phyloP scores from a whole-genome alignment of 2,113 vertebrate genomes.

The Ciconia stormi region DNA sequence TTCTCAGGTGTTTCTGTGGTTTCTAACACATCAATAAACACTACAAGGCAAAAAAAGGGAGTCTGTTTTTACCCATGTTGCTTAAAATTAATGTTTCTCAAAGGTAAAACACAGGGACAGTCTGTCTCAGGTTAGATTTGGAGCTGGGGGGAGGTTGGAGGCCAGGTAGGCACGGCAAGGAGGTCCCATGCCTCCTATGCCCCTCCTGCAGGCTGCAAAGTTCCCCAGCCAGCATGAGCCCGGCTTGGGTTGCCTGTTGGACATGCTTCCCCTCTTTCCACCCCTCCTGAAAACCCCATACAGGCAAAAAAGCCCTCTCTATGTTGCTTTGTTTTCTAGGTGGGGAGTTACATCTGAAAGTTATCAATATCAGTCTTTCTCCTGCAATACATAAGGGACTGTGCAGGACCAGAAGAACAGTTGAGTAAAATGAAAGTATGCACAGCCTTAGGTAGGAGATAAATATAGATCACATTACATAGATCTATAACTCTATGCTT shows the following conservation, averaged over 20 bases:
- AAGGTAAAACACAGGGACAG: neutral
- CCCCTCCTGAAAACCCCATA: neutral
- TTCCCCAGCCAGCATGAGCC: neutral
- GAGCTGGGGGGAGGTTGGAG: neutral
- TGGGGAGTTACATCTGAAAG: neutral
- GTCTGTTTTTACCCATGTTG: neutral
- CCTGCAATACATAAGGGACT: neutral
- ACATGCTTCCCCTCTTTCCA: neutral
- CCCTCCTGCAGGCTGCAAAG: neutral
- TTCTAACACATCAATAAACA: neutral
- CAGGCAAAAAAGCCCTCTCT: accelerated
- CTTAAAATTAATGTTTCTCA: neutral
- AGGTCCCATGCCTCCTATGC: neutral
- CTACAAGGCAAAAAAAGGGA: neutral
- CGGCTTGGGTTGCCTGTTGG: neutral
- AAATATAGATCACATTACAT: neutral
- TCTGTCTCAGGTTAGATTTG: neutral
- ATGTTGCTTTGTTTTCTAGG: neutral
- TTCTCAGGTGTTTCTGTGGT: no score
- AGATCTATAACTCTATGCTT: neutral
- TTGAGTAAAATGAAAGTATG: neutral
- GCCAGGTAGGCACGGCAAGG: accelerated
- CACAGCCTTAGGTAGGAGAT: neutral
- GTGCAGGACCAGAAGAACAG: neutral
- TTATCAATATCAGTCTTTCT: neutral